phyloP scores from a whole-genome alignment of 2,888 invertebrate genomes.

The Ctenicera cuprea region DNA sequence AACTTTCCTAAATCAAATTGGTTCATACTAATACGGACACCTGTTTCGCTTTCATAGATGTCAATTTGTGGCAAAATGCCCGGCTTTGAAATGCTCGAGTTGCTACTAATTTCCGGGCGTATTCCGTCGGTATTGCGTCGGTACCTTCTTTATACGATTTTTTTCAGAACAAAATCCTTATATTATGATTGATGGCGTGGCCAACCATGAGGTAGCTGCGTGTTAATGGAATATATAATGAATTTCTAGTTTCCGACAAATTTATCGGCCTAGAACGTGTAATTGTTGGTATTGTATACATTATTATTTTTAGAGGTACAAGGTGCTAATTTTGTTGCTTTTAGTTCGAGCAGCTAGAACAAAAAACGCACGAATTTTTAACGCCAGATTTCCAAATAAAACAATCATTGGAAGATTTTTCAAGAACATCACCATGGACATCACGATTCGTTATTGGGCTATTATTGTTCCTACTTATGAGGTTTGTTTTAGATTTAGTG shows the following conservation, averaged over 20 bases:
- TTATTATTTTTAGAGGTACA: constrained; percentile 39
- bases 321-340: constrained; percentile 47
- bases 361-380: constrained; percentile 36
- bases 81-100: neutral
- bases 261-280: constrained; percentile 47
- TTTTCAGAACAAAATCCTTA: constrained; percentile 21
- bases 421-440: too few species aligned
- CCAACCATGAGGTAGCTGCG: constrained; percentile 45
- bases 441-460: too few species aligned
- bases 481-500: too few species aligned
- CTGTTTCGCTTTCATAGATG: constrained; percentile 12
- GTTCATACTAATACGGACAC: neutral
- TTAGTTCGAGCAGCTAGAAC: constrained; percentile 43
- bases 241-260: constrained; percentile 45
- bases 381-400: constrained; percentile 25
- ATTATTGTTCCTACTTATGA: too few species aligned
- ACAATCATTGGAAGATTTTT: constrained; percentile 12
- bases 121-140: neutral
- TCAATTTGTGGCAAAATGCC: constrained; percentile 6
- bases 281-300: constrained; percentile 43
- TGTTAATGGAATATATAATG: constrained; percentile 47
- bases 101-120: constrained; percentile 24
- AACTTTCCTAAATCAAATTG: constrained; percentile 6
- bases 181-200: constrained; percentile 45
- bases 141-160: constrained; percentile 4